Evolutionary conservation across 2,888 invertebrate genomes (phyloP), one percentile per base, ranked within the genome.

Genomic region (Trachelus tabidus): DNA sequence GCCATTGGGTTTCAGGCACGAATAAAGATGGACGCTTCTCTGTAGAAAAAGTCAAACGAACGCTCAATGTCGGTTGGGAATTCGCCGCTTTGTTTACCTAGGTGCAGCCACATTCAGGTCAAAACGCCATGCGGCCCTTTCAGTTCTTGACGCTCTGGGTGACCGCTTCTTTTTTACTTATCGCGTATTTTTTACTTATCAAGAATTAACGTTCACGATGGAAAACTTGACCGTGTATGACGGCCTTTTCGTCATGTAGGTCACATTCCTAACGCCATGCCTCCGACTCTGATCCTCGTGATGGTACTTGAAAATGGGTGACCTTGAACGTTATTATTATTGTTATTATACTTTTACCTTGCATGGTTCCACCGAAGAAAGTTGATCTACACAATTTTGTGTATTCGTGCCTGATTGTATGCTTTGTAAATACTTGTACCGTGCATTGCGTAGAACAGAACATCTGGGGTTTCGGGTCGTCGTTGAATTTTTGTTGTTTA

Each of bases 231-330:
- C 77, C 80, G 78, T 78, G n/a, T 31, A 73, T 69, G 73, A 73
- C 73, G 75, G 40, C 40, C 40, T 76, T 73, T 77, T 79, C 79
- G 77, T 82, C 81, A 81, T 81, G 76, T 77, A 76, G 79, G 80
- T 73, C 79, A 79, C 78, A 82, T 82, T 81, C 82, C 77, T 78
- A n/a, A 40, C 73, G 37, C 71, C 75, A 31, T 40, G 34, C 35
- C n/a, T 33, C 15, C 23, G 40, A 23, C 0, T 35, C 40, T 56
- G 23, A 23, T 56, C 40, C 23, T 56, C 23, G 9, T 56, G 40
- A 23, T 56, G 40, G 40, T 23, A 56, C 23, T 23, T 56, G 23
- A 56, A 56, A 56, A 56, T 56, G 40, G 23, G 9, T 56, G 40
- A 23, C 40, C 40, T 56, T 56, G 40, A 56, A 56, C 23, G 4